Percentiles rank a stretch among this genome's conserved stretches.
phyloP scores from a whole-genome alignment of 2,888 invertebrate species.

The Cistogaster globosa region DNA sequence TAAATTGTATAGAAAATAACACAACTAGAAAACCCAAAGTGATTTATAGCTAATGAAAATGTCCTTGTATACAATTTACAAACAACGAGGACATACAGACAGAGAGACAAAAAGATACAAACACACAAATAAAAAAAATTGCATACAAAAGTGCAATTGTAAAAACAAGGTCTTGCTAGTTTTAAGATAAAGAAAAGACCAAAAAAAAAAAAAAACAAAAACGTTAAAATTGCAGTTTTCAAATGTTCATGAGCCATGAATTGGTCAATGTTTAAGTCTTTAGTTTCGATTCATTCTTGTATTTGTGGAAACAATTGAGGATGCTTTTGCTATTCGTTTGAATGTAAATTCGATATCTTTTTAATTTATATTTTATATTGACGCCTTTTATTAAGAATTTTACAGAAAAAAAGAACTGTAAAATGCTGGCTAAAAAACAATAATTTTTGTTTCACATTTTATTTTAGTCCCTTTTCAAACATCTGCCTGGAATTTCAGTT shows the following conservation, averaged over 20 bases:
- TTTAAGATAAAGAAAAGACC: not conserved
- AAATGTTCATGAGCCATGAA: not conserved
- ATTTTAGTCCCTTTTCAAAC: constrained; percentile 1
- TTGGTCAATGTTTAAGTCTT: constrained; percentile 7
- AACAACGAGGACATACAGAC: constrained; percentile 45
- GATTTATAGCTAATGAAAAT: constrained; percentile 69
- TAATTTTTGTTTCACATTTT: not conserved
- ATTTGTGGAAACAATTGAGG: not conserved
- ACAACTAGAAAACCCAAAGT: constrained; percentile 19
- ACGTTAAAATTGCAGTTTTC: not conserved
- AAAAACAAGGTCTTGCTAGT: not conserved
- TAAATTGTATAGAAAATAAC: constrained; percentile 4
- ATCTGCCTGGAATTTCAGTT: constrained; percentile 21
- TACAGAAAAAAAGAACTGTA: not conserved
- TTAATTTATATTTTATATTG: constrained; percentile 29
- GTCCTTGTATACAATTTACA: constrained; percentile 44
- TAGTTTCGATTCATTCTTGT: not conserved
- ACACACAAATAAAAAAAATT: constrained; percentile 38
- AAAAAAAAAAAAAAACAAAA: not conserved
- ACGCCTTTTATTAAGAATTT: not conserved
- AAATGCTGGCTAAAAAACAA: constrained; percentile 27
- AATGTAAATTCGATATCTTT: constrained; percentile 42
- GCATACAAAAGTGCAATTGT: constrained; percentile 46
- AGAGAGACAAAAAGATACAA: not conserved
- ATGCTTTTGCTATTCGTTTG: constrained; percentile 34